Percentiles rank a stretch among this genome's conserved stretches.
Conservation (phyloP, 2,797 vertebrate species). For the Xyrichtys novacula region DNA sequence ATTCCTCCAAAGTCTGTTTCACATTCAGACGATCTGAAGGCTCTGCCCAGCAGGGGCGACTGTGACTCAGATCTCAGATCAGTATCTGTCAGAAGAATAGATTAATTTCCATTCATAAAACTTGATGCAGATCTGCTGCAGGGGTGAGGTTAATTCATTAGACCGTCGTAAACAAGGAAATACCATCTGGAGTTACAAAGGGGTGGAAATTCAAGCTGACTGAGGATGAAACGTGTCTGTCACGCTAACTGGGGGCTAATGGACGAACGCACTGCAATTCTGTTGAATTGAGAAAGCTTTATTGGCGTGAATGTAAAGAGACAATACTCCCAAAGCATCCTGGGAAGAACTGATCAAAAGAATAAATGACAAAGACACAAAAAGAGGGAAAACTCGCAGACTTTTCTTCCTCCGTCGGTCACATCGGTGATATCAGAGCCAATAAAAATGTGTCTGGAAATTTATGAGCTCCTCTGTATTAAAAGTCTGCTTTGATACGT, state of each 20-base stretch:
- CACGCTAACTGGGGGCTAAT: too few relatives aligned
- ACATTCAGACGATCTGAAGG: conserved; percentile 22
- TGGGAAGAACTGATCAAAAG: too few relatives aligned
- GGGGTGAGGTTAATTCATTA: conserved; percentile 3
- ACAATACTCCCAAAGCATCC: too few relatives aligned
- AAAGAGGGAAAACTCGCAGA: too few relatives aligned
- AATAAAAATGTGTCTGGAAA: conserved; percentile 1
- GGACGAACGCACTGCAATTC: too few relatives aligned
- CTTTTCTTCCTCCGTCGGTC: too few relatives aligned
- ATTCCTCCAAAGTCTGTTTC: conserved; percentile 28
- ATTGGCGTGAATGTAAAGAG: too few relatives aligned
- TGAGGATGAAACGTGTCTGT: not conserved
- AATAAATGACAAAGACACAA: too few relatives aligned
- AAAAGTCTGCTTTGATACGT: conserved; percentile 1
- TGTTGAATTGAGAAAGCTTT: too few relatives aligned
- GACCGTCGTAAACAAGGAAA: conserved; percentile 20
- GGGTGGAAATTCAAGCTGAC: not conserved
- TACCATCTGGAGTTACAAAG: not conserved
- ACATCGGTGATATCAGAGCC: not conserved
- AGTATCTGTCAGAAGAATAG: conserved; percentile 18
- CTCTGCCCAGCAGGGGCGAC: not conserved
- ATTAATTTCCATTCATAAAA: conserved; percentile 31
- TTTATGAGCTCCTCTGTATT: not conserved
- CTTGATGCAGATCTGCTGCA: conserved; percentile 3
- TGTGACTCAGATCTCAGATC: conserved; percentile 25